Conservation (phyloP, 2,888 invertebrate genomes). For the Hybos culiciformis region DNA sequence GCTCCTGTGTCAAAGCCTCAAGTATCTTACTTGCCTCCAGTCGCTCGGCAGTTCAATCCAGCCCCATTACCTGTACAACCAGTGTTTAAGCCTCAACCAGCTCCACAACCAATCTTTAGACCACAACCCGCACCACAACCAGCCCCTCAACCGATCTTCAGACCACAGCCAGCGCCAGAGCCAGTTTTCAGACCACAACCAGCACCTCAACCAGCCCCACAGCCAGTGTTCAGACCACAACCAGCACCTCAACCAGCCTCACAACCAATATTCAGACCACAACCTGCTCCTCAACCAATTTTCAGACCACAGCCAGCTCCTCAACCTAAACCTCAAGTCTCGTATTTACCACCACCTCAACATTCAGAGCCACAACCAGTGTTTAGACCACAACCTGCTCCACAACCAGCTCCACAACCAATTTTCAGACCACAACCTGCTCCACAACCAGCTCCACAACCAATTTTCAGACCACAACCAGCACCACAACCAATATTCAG, state of each 20-base stretch:
- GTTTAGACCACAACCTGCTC: neutral
- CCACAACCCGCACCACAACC: neutral
- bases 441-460: neutral
- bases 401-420: neutral
- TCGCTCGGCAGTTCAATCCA: too few relatives aligned
- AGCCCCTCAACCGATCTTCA: neutral
- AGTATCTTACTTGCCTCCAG: too few relatives aligned
- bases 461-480: neutral
- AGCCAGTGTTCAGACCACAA: slow-evolving; percentile 2
- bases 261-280: neutral
- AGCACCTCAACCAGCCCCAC: slow-evolving; percentile 1
- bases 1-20: neutral
- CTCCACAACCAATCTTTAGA: neutral
- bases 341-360: neutral
- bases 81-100: neutral
- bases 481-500: neutral
- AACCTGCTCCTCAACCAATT: neutral
- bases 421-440: neutral
- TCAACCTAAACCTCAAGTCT: neutral
- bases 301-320: neutral
- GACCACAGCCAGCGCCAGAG: neutral
- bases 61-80: neutral
- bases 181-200: neutral
- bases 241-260: slow-evolving; percentile 6
- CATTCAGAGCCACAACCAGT: neutral